Evolutionary conservation across 2,888 invertebrate genomes (phyloP).

Genomic region (Isotomurus palustris): DNA sequence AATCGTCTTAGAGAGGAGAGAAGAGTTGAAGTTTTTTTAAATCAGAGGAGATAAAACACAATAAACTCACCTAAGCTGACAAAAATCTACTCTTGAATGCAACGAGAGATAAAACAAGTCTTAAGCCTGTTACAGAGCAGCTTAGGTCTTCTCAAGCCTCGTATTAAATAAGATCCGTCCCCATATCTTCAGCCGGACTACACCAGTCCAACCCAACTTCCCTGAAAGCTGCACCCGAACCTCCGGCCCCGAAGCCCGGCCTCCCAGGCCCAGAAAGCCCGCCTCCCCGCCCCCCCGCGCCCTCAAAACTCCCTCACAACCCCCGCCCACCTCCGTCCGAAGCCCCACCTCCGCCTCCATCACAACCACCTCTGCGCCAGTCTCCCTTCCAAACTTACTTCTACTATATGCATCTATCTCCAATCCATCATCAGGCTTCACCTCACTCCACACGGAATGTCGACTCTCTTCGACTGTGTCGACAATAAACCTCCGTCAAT

Average conservation of each 20-base stretch:
- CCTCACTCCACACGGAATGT: no score
- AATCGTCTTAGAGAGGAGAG: slow-evolving; percentile 47
- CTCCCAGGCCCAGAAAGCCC: no score
- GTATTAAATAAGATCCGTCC: slow-evolving; percentile 49
- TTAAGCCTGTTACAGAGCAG: slow-evolving; percentile 50
- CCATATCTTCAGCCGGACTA: slow-evolving; percentile 30
- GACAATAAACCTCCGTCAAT: no score
- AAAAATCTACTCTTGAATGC: slow-evolving; percentile 50
- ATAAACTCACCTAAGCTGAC: slow-evolving; percentile 50
- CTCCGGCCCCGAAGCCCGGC: no score
- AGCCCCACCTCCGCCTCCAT: slow-evolving; percentile 8
- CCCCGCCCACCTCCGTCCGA: neutral
- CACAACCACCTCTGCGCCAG: slow-evolving; percentile 5
- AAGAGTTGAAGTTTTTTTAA: slow-evolving; percentile 47
- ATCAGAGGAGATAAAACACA: slow-evolving; percentile 49
- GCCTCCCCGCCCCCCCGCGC: no score
- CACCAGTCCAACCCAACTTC: slow-evolving; percentile 1
- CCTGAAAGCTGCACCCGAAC: no score
- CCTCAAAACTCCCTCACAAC: no score
- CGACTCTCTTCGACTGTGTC: no score
- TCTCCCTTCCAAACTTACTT: neutral
- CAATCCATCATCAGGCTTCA: no score
- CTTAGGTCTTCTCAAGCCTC: slow-evolving; percentile 49
- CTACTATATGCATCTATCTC: neutral
- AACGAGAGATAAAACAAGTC: slow-evolving; percentile 49